phyloP scores from a whole-genome alignment of 2,113 vertebrate species.

The Chaetodon trifascialis region DNA sequence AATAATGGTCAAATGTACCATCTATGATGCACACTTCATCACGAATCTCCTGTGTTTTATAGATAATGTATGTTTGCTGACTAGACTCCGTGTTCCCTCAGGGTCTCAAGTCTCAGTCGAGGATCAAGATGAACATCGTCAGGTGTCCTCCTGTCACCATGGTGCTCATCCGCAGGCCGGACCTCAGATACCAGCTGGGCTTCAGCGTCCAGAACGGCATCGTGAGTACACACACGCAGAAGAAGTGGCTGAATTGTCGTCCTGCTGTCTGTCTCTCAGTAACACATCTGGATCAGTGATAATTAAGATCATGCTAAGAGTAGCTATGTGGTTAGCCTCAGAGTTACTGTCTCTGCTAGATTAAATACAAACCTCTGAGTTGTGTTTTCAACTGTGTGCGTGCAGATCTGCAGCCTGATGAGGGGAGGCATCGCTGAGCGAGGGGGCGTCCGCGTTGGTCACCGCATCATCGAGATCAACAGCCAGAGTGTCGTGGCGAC shows the following conservation, averaged over 20 bases:
- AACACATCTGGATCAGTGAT: neutral
- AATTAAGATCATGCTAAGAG: no score
- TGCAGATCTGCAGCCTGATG: conserved; percentile 98
- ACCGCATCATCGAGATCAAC: conserved; percentile 98
- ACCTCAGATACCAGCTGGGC: conserved; percentile 96
- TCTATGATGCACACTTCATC: neutral
- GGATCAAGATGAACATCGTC: conserved; percentile 97
- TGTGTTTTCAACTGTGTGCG: neutral
- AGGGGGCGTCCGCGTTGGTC: conserved; percentile 95
- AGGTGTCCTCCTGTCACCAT: conserved; percentile 97
- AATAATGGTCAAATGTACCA: neutral
- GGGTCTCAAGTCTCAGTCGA: conserved; percentile 96
- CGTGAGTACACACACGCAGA: conserved; percentile 83
- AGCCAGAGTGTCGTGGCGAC: conserved; percentile 98
- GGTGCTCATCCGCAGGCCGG: conserved; percentile 94
- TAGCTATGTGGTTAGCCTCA: neutral
- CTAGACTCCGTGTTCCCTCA: conserved; percentile 61
- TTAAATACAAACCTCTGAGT: neutral
- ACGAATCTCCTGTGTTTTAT: neutral
- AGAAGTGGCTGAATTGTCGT: neutral
- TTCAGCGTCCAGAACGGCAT: conserved; percentile 99
- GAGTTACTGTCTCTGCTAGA: neutral
- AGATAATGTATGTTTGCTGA: neutral
- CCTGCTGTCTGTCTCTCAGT: neutral
- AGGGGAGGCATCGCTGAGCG: conserved; percentile 96